These are phyloP conservation scores for Caenorhabditis wallacei DNA, from an alignment of 2,888 invertebrate genomes.

Conservation along the genomic window DNA sequence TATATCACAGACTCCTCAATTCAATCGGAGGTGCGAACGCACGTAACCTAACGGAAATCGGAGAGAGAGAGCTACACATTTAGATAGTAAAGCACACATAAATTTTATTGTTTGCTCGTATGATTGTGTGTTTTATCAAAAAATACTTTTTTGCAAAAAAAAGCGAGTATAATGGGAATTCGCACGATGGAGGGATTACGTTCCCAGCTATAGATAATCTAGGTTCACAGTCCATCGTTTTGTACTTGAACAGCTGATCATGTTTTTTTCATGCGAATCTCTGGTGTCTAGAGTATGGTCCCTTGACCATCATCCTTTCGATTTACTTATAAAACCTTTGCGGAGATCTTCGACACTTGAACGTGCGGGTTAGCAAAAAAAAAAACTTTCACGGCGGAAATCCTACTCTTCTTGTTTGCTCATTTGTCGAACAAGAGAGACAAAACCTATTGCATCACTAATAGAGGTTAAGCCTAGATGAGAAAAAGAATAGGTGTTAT, in stretches of 20 bases:
- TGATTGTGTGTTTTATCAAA: slow-evolving; percentile 44
- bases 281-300: neutral
- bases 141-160: neutral
- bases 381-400: slow-evolving; percentile 42
- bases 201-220: neutral
- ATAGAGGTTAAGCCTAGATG: neutral
- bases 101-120: slow-evolving; percentile 24
- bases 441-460: slow-evolving; percentile 30
- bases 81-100: slow-evolving; percentile 22
- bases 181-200: slow-evolving; percentile 2
- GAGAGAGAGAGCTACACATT: slow-evolving; percentile 15
- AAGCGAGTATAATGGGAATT: neutral
- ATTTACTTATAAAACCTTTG: neutral
- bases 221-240: neutral
- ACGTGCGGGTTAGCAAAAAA: slow-evolving; percentile 58
- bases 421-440: slow-evolving; percentile 43
- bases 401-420: slow-evolving; percentile 50
- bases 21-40: slow-evolving; percentile 37
- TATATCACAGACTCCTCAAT: slow-evolving; percentile 27
- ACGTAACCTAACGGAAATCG: slow-evolving; percentile 33
- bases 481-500: too few species aligned
- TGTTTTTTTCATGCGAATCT: neutral
- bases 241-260: slow-evolving; percentile 2
- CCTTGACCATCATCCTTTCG: slow-evolving; percentile 19
- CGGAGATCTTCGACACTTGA: slow-evolving; percentile 49